Evolutionary conservation across 1,140 invertebrate genomes (phyloP).

Genomic region (Pristionchus pacificus): DNA sequence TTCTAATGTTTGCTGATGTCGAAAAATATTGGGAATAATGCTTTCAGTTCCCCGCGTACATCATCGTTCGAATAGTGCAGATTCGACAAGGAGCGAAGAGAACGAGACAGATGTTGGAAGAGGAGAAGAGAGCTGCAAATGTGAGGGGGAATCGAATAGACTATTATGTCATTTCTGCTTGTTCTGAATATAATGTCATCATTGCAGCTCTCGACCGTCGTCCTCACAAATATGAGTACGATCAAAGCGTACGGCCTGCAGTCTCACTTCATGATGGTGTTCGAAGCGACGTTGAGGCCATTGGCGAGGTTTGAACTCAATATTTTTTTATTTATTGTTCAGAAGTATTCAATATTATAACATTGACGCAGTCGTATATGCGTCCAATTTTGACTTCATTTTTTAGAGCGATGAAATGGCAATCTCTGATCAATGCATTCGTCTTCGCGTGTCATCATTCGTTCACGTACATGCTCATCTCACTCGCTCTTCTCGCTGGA

Average conservation of each 20-base stretch:
- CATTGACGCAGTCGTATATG: too few relatives aligned
- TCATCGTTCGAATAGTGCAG: conserved; percentile 49
- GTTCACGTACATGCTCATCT: conserved; percentile 53
- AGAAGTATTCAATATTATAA: too few relatives aligned
- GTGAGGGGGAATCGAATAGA: too few relatives aligned
- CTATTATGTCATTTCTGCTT: too few relatives aligned
- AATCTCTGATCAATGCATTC: conserved; percentile 48
- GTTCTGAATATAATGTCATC: background rate
- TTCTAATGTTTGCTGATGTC: too few relatives aligned
- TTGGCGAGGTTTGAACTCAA: conserved; percentile 43
- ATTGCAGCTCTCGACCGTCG: conserved; percentile 48
- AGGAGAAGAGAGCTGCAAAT: conserved; percentile 54
- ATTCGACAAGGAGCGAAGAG: conserved; percentile 40
- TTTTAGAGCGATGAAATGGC: conserved; percentile 51
- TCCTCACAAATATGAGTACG: conserved; percentile 53
- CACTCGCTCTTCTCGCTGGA: conserved; percentile 49
- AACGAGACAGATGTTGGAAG: conserved; percentile 55
- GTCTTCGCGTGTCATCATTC: conserved; percentile 55
- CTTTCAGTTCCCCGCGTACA: conserved; percentile 49
- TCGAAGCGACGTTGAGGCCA: conserved; percentile 47
- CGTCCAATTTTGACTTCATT: conserved; percentile 1
- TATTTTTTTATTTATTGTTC: too few relatives aligned
- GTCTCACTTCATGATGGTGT: conserved; percentile 46
- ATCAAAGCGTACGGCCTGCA: conserved; percentile 54
- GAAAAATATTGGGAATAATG: too few relatives aligned